Evolutionary conservation across 2,797 vertebrate genomes (phyloP), one percentile per base, ranked within the genome.

Genomic region (Iguana delicatissima): DNA sequence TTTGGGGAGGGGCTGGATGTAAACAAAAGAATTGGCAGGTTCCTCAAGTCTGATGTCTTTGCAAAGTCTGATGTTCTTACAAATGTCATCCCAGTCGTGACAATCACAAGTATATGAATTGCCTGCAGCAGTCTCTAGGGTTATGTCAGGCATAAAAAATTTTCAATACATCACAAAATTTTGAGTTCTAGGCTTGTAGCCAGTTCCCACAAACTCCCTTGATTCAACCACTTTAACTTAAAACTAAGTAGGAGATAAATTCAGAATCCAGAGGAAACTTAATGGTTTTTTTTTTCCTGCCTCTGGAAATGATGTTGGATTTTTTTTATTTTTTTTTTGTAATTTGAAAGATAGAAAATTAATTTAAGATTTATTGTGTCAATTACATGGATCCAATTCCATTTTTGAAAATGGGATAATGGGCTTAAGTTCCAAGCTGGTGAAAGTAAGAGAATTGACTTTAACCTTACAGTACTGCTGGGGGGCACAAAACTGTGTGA

Each of bases 331-430:
- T 46, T 46, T 46, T 46, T 46, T 46, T 46, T 2, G 42, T 95
- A 97, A 96, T 89, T 94, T 93, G 95, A 94, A 92, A 94, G 20
- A 89, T 50, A 91, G 57, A 32, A 87, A 95, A 92, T 91, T 84
- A 91, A 88, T 91, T 92, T 90, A 91, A 91, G 80, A 86, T 92
- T 38, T 87, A 18, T 50, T 6, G 24, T 81, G 50, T 29, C 64
- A 88, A 13, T 67, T 88, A 81, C 18, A 72, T 81, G 4, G 50
- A 72, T 81, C 22, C 29, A 38, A 42, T 10, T 50, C 59, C 8
- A 69, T 69, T 69, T 50, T 22, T 42, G 77, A 81, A 1, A 55
- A 9, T 6, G 57, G 20, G 46, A 72, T 1, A 55, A 9, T 6
- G 57, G 12, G 46, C 42, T 55, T 55, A 22, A 38, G 50, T 38